Evolutionary conservation across 2,888 invertebrate genomes (phyloP), one percentile per base, ranked within the genome.

Genomic region (Agrypnus murinus): DNA sequence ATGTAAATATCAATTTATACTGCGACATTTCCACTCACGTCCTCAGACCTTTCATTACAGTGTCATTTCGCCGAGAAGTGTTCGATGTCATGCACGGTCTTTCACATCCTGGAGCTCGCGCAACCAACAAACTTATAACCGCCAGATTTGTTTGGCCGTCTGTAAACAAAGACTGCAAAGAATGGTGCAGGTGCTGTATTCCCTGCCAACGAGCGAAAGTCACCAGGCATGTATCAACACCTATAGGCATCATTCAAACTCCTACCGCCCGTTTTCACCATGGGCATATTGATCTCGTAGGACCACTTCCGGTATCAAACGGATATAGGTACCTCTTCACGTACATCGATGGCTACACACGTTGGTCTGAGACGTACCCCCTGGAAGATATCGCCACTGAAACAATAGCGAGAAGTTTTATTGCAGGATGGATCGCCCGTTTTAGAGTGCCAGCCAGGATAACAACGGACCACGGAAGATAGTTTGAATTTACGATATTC

Each of bases 381-480:
- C 25, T 25, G 5, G 25, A 25, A 25, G 25, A 25, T 3, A 3
- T 25, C 25, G 5, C 25, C 3, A 25, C 25, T 25, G 25, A 25
- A 25, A 25, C 25, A 25, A 25, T 25, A 25, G 25, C 25, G n/a
- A n/a, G n/a, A n/a, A n/a, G n/a, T n/a, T n/a, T n/a, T n/a, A n/a
- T n/a, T n/a, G n/a, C n/a, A n/a, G n/a, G n/a, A n/a, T n/a, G n/a
- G n/a, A n/a, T n/a, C n/a, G n/a, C n/a, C n/a, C n/a, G n/a, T n/a
- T n/a, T n/a, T n/a, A n/a, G n/a, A n/a, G n/a, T n/a, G n/a, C n/a
- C n/a, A 1, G 15, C 31, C 0, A 65, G 34, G 3, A 74, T 83
- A 7, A 82, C 83, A 0, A 81, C 81, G 0, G 82, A 83, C 64
- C 78, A 79, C 68, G 83, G 82, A 0, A 48, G 78, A 3, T 83